Percentiles rank a stretch among this genome's conserved stretches.
These are phyloP conservation scores for Octodonta nipae DNA, from an alignment of 2,888 invertebrate species.

Conservation along the genomic window DNA sequence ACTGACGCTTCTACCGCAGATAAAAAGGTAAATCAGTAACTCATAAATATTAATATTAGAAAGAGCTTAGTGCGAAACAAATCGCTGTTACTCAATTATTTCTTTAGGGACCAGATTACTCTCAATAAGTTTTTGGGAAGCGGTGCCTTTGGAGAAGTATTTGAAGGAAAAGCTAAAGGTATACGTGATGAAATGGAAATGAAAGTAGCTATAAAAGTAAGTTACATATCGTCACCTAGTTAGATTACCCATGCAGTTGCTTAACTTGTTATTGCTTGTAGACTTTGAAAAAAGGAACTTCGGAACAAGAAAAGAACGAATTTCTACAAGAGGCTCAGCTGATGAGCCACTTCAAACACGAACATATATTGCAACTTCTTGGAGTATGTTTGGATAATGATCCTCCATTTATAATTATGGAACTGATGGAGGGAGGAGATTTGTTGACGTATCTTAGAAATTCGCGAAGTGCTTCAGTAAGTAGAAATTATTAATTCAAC, in stretches of 20 bases:
- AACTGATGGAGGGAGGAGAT: slow-evolving; percentile 96
- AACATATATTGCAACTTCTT: slow-evolving; percentile 81
- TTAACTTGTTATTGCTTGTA: too few relatives aligned
- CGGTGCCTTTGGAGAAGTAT: slow-evolving; percentile 95
- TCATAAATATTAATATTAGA: too few relatives aligned
- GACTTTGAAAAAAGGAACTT: slow-evolving; percentile 84
- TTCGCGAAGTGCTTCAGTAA: slow-evolving; percentile 62
- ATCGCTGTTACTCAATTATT: too few relatives aligned
- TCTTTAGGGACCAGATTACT: slow-evolving; percentile 66
- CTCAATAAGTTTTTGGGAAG: slow-evolving; percentile 82
- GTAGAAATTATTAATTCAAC: slow-evolving; percentile 12
- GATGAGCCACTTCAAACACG: slow-evolving; percentile 95
- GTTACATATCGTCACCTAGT: too few relatives aligned
- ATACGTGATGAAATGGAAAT: slow-evolving; percentile 47
- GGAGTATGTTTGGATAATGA: slow-evolving; percentile 92
- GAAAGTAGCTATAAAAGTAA: slow-evolving; percentile 83
- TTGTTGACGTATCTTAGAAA: slow-evolving; percentile 77
- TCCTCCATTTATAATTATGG: slow-evolving; percentile 86
- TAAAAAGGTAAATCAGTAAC: slow-evolving; percentile 44
- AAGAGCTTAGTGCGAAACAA: background rate
- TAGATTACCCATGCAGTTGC: too few relatives aligned
- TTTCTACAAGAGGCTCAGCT: slow-evolving; percentile 92
- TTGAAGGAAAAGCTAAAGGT: slow-evolving; percentile 73
- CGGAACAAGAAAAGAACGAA: slow-evolving; percentile 78
- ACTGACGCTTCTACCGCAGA: slow-evolving; percentile 70